Conservation (phyloP, 2,797 vertebrate genomes). For the Arnoldichthys spilopterus region DNA sequence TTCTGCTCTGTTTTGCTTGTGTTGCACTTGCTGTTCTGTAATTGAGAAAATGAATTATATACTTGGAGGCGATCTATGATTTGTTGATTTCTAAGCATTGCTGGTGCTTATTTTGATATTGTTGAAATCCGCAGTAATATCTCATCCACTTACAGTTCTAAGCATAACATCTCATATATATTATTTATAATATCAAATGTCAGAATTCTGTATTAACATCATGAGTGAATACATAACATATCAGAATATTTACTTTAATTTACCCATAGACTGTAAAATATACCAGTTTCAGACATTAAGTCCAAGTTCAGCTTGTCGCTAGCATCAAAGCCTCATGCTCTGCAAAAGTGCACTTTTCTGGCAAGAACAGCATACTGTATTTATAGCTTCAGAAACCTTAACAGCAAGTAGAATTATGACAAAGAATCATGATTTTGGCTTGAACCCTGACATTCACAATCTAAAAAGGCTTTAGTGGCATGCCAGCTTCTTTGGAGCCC, state of each 20-base stretch:
- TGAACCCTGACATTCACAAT: slow-evolving; percentile 54
- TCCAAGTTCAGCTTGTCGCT: not conserved
- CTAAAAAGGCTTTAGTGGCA: slow-evolving; percentile 67
- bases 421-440: slow-evolving; percentile 64
- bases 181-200: too few species aligned
- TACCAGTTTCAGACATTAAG: not conserved
- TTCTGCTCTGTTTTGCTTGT: not conserved
- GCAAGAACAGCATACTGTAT: slow-evolving; percentile 68
- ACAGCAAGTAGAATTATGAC: slow-evolving; percentile 64
- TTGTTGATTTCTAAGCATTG: not conserved
- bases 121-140: not conserved
- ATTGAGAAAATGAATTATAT: not conserved
- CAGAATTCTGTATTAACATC: not conserved
- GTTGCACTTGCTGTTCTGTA: not conserved
- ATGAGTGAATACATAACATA: not conserved
- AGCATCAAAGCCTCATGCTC: slow-evolving; percentile 51
- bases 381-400: slow-evolving; percentile 69
- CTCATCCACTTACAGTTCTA: not conserved
- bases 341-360: slow-evolving; percentile 58
- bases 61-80: not conserved
- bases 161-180: not conserved
- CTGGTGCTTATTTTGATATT: not conserved
- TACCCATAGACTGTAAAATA: not conserved
- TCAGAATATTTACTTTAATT: not conserved
- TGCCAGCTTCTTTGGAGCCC: not conserved